These are phyloP conservation scores for Alosa sapidissima DNA, from an alignment of 2,797 vertebrate species.

Conservation along the genomic window DNA sequence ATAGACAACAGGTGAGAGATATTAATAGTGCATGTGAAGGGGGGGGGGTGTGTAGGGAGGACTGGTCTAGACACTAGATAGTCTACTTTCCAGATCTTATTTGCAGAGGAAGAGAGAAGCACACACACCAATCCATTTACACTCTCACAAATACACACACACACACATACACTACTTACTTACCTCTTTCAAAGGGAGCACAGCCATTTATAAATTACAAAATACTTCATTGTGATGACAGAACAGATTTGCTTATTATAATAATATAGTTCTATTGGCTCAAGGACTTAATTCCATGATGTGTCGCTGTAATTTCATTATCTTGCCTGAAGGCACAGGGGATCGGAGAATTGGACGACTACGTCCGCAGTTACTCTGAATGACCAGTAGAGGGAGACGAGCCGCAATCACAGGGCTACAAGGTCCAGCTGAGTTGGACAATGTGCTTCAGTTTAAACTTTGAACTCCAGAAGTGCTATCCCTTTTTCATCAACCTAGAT, in stretches of 20 bases:
- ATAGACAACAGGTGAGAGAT: background rate
- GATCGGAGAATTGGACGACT: background rate
- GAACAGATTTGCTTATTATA: conserved; percentile 21
- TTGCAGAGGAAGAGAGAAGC: background rate
- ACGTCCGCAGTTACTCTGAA: conserved; percentile 36
- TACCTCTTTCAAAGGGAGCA: background rate
- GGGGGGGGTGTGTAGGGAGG: background rate
- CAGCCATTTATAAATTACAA: conserved; percentile 19
- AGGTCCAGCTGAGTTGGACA: conserved; percentile 2
- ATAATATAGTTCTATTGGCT: conserved; percentile 9
- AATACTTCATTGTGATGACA: conserved; percentile 9
- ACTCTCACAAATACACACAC: background rate
- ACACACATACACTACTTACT: background rate
- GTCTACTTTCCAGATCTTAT: background rate
- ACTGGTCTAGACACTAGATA: background rate
- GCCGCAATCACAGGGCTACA: conserved; percentile 45
- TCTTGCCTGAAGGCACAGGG: conserved; percentile 8
- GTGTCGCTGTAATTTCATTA: conserved; percentile 20
- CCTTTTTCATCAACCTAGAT: background rate
- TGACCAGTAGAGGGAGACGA: conserved; percentile 69
- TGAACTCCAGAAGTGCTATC: background rate
- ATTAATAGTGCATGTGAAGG: background rate
- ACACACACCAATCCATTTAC: background rate
- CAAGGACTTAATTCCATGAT: conserved; percentile 19
- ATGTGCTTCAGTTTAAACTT: conserved; percentile 4